phyloP scores from a whole-genome alignment of 2,888 invertebrate species.

The Hydrotaea cyrtoneurina region DNA sequence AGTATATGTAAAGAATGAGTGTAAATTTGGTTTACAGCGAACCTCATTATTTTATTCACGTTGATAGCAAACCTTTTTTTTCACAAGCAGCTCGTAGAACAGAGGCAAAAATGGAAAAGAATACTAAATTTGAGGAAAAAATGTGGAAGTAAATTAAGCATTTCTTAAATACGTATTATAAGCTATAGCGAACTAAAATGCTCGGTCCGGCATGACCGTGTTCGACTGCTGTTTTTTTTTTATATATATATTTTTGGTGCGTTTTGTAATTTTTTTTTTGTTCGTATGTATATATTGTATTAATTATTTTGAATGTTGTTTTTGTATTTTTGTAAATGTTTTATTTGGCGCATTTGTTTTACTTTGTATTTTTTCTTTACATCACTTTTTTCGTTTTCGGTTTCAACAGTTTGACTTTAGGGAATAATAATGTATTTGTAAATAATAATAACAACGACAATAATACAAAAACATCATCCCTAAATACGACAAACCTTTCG shows the following conservation, averaged over 20 bases:
- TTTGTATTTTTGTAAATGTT: conserved; percentile 61
- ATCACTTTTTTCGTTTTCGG: conserved; percentile 48
- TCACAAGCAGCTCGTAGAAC: no score
- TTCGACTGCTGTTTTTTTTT: no score
- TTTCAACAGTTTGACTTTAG: conserved; percentile 79
- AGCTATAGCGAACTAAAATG: no score
- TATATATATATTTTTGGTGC: background rate
- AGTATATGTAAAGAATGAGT: no score
- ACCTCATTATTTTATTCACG: no score
- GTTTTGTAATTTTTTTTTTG: conserved; percentile 17
- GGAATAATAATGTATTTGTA: conserved; percentile 79
- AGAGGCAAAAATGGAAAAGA: no score
- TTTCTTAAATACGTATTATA: no score
- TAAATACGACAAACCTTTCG: conserved; percentile 67
- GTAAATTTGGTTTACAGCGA: no score
- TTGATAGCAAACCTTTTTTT: no score
- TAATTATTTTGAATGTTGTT: conserved; percentile 50
- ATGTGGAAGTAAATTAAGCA: no score
- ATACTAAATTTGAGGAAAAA: no score
- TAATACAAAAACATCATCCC: conserved; percentile 72
- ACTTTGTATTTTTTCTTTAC: conserved; percentile 62
- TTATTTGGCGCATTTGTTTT: conserved; percentile 64
- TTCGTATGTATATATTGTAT: background rate
- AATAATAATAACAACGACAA: conserved; percentile 77
- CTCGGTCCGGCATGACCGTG: no score